Evolutionary conservation across 30 jellyfish, hydroid and myxozoan species (phyloP).

Genomic region (Chrysaora quinquecirrha): DNA sequence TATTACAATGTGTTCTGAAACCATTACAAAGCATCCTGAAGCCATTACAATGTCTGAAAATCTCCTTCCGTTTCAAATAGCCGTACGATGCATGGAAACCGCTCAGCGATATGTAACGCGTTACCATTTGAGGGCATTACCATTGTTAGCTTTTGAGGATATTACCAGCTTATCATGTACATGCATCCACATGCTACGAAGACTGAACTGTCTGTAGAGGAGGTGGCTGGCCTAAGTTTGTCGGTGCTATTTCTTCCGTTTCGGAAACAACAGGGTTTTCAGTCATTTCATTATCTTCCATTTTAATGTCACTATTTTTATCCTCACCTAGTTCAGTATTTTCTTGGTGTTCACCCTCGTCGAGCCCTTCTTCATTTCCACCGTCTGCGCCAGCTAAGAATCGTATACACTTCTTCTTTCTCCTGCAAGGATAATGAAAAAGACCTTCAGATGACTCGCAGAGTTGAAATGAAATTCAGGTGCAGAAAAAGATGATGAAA

Average conservation of each 20-base stretch:
- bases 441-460: no score
- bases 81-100: no score
- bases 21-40: no score
- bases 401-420: constrained; percentile 98
- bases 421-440: constrained; percentile 50
- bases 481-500: not conserved
- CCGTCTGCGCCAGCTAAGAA: constrained; percentile 97
- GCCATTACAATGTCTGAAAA: no score
- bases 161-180: not conserved
- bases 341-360: constrained; percentile 81
- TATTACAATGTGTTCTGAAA: no score
- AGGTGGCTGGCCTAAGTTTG: constrained; percentile 32
- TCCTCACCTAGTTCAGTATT: constrained; percentile 58
- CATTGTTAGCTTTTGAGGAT: not conserved
- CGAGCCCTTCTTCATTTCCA: constrained; percentile 78
- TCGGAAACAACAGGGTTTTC: constrained; percentile 51
- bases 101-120: no score
- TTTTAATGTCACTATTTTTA: constrained; percentile 33
- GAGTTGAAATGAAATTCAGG: no score
- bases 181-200: constrained; percentile 50
- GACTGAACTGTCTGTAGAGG: constrained; percentile 54
- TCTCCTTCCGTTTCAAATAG: no score
- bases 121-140: no score
- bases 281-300: constrained; percentile 55
- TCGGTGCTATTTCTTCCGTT: constrained; percentile 39